These are phyloP conservation scores for Ophion ellenae DNA, from an alignment of 2,888 invertebrate genomes.

Conservation along the genomic window DNA sequence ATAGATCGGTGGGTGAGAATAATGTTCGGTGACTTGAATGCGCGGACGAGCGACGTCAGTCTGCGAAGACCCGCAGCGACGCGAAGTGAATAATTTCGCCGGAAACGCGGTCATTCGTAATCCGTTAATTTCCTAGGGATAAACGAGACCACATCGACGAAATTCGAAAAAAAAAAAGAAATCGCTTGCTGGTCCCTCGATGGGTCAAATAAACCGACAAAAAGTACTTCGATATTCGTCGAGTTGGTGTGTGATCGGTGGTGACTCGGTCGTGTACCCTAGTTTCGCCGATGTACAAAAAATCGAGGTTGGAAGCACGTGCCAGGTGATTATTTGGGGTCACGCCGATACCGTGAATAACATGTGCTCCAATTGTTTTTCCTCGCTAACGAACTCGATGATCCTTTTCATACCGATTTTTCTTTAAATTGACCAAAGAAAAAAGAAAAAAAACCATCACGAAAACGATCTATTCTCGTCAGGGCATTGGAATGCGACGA, in stretches of 20 bases:
- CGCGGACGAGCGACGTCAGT: constrained; percentile 52
- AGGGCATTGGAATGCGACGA: neutral
- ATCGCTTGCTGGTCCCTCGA: neutral
- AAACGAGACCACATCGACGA: neutral
- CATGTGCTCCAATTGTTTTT: constrained; percentile 18
- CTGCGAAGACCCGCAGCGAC: constrained; percentile 15
- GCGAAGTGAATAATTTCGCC: constrained; percentile 28
- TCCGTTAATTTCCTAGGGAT: constrained; percentile 6
- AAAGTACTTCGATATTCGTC: neutral
- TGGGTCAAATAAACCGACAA: constrained; percentile 8
- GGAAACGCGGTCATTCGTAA: constrained; percentile 32
- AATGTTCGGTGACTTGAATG: constrained; percentile 54
- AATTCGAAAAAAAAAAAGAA: neutral
- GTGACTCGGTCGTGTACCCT: constrained; percentile 47
- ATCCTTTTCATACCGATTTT: too few species aligned
- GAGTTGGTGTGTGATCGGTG: constrained; percentile 12
- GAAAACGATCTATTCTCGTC: neutral
- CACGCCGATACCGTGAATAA: constrained; percentile 36
- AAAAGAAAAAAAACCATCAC: too few species aligned
- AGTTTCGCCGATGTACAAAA: constrained; percentile 40
- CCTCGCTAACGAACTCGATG: constrained; percentile 1
- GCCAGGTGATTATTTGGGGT: constrained; percentile 54
- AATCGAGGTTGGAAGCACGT: constrained; percentile 53
- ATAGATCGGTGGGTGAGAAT: neutral
- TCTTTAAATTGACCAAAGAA: too few species aligned